These are phyloP conservation scores for Pristis pectinata DNA, from an alignment of 2,797 vertebrate genomes.

Conservation along the genomic window DNA sequence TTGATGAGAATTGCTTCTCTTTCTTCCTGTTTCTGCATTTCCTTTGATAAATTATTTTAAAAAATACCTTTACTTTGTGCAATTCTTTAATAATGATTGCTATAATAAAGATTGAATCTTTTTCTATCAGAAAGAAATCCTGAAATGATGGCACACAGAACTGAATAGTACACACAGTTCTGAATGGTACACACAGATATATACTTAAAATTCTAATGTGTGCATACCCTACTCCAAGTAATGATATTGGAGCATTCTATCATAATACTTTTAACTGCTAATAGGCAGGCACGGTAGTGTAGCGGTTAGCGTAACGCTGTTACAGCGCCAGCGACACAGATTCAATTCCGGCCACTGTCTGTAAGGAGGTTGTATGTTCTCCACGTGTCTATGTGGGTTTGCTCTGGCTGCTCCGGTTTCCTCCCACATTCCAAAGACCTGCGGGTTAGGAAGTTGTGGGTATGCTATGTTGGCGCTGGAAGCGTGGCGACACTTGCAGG, in stretches of 20 bases:
- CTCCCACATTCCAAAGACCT: too few species aligned
- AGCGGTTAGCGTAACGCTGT: too few species aligned
- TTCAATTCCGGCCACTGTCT: too few species aligned
- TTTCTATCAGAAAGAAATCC: background rate
- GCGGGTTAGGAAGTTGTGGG: too few species aligned
- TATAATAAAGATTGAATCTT: conserved; percentile 24
- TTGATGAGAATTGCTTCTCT: conserved; percentile 44
- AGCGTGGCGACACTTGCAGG: too few species aligned
- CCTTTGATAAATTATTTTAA: background rate
- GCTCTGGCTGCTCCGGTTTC: too few species aligned
- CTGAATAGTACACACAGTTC: background rate
- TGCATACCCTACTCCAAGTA: background rate
- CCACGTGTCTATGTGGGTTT: too few species aligned
- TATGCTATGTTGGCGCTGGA: too few species aligned
- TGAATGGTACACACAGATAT: background rate
- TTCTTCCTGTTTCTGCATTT: conserved; percentile 42
- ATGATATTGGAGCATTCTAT: background rate
- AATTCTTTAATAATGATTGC: background rate
- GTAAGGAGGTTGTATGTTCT: too few species aligned
- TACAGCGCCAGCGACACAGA: too few species aligned
- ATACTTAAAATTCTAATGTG: background rate
- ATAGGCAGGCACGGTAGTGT: too few species aligned
- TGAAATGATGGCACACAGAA: background rate
- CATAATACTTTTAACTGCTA: background rate
- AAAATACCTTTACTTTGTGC: background rate